Conservation (phyloP, 2,113 vertebrate species). For the Meriones unguiculatus region DNA sequence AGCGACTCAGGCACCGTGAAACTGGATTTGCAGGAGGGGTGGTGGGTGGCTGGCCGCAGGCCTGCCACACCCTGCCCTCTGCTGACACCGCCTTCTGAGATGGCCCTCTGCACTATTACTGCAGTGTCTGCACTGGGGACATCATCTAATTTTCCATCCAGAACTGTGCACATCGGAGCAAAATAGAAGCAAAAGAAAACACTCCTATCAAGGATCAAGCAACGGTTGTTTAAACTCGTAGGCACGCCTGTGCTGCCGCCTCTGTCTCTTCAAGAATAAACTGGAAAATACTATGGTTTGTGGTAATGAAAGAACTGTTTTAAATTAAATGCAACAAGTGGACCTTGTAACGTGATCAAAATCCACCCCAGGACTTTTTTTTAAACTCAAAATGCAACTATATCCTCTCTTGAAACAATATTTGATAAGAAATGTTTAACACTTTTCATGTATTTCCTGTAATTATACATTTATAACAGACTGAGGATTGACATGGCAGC, state of each 20-base stretch:
- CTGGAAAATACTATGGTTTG: constrained; percentile 31
- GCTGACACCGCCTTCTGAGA: constrained; percentile 75
- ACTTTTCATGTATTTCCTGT: constrained; percentile 62
- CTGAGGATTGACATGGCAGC: constrained; percentile 76
- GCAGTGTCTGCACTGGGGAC: constrained; percentile 67
- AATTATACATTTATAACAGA: constrained; percentile 69
- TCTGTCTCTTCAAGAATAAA: constrained; percentile 57
- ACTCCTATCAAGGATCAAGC: background rate
- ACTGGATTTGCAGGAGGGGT: background rate
- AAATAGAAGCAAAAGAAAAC: background rate
- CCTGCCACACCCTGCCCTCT: constrained; percentile 48
- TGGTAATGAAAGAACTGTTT: constrained; percentile 67
- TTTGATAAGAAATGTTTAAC: constrained; percentile 52
- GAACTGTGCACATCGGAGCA: constrained; percentile 39
- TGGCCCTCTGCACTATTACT: background rate
- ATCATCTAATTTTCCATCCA: constrained; percentile 49
- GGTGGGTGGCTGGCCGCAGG: background rate
- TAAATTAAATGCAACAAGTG: constrained; percentile 75
- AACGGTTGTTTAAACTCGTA: background rate
- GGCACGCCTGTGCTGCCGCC: background rate
- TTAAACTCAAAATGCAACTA: constrained; percentile 46
- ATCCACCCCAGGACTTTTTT: constrained; percentile 50
- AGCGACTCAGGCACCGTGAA: constrained; percentile 56
- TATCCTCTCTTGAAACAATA: constrained; percentile 63
- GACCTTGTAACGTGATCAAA: constrained; percentile 57